Conservation (phyloP, 2,888 invertebrate genomes). For the Lampropteryx suffumata region DNA sequence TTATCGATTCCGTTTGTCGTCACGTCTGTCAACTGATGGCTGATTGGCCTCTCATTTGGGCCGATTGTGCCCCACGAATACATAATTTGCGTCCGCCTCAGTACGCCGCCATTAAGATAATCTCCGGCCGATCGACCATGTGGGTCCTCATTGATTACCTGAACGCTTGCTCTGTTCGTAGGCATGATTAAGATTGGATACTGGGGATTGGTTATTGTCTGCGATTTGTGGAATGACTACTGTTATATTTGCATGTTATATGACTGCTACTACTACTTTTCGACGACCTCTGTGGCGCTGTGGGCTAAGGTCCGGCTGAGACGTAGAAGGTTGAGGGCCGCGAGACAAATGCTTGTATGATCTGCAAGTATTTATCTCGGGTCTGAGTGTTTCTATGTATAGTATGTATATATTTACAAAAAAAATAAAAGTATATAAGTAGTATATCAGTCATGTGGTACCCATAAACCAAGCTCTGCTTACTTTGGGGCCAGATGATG, state of each 20-base stretch:
- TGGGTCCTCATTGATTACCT: conserved; percentile 59
- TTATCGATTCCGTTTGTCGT: conserved; percentile 63
- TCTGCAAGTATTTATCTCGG: no score
- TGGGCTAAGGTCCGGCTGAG: no score
- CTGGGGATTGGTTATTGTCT: conserved; percentile 1
- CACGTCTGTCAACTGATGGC: conserved; percentile 59
- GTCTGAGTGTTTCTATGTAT: no score
- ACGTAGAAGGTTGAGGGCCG: no score
- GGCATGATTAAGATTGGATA: conserved; percentile 31
- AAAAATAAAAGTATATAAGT: no score
- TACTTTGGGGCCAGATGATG: no score
- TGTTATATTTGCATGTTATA: neutral
- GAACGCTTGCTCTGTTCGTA: conserved; percentile 26
- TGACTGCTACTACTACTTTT: no score
- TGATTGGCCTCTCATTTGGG: conserved; percentile 79
- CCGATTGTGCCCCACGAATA: conserved; percentile 75
- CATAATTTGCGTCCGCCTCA: conserved; percentile 67
- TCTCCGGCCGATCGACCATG: conserved; percentile 51
- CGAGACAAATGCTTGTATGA: no score
- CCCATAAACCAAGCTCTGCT: no score
- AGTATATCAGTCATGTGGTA: no score
- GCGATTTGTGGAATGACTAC: neutral
- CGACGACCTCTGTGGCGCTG: no score
- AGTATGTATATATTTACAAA: no score
- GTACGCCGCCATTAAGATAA: conserved; percentile 72